These are phyloP conservation scores for Nephila pilipes DNA, from an alignment of 1,140 invertebrate genomes.

Conservation along the genomic window DNA sequence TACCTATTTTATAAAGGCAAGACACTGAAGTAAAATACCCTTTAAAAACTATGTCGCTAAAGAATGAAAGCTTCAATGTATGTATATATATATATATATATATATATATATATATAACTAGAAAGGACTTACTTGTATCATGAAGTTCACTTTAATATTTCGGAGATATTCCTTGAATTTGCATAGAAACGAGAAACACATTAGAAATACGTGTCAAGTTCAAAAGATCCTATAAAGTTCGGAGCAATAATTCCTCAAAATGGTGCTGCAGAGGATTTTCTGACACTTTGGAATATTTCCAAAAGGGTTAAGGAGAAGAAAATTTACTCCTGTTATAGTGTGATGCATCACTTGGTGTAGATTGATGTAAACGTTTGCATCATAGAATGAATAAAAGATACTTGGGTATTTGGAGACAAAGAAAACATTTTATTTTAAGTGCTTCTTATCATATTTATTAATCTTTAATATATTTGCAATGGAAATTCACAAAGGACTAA, in stretches of 20 bases:
- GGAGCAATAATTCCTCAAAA: not conserved
- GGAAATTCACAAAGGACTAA: too few species aligned
- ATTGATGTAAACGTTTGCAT: not conserved
- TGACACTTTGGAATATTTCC: constrained; percentile 1
- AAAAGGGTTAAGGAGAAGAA: not conserved
- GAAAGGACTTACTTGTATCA: not conserved
- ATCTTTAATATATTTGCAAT: too few species aligned
- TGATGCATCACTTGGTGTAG: not conserved
- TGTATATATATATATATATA: too few species aligned
- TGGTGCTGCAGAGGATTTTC: not conserved
- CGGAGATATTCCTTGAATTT: not conserved
- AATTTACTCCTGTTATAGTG: not conserved
- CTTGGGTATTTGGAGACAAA: too few species aligned
- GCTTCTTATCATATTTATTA: too few species aligned
- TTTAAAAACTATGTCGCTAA: too few species aligned
- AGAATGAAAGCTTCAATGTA: too few species aligned
- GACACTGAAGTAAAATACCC: too few species aligned
- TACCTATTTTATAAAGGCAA: too few species aligned
- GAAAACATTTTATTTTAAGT: too few species aligned
- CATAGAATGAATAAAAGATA: not conserved
- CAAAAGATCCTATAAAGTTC: not conserved
- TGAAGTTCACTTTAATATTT: not conserved
- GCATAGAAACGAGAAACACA: not conserved
- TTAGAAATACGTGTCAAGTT: not conserved
- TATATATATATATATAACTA: too few species aligned